Base-by-base conservation (phyloP, 2,888 invertebrate species). In the Lumbricus terrestris region DNA sequence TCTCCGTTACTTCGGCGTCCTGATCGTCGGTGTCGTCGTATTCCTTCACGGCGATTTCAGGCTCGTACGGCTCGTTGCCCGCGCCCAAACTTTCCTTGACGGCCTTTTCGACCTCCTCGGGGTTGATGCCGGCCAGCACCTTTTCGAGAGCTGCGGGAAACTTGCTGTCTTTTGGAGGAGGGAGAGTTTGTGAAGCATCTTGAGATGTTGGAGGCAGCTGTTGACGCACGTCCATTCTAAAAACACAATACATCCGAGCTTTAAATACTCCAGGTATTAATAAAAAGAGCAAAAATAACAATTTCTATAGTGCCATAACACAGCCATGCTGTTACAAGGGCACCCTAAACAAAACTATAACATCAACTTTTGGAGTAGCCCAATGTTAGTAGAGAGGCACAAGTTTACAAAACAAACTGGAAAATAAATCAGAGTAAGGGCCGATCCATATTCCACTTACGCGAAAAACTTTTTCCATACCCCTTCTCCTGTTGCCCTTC, bases 141-240 rank as follows among this genome's bases (percentile, higher is more conserved):
- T 98, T 97, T 95, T 98, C 98, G 88, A 98, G 95, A 20, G 97
- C 98, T 93, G 97, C 97, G 0, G 98, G 98, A 82, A 98, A 95
- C 90, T 93, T 94, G 35, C 95, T 92, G 88, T 95, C 95, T 82
- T 93, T 82, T 23, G 38, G 54, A 35, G 85, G 11, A 85, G 85
- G 5, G 34, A 3, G 34, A 8, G 16, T 13, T 23, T 69, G 69
- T 69, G 69, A 69, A 0, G 69, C 69, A 69, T 69, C 69, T 69
- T 69, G 69, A n/a, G 69, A 69, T n/a, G n/a, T 33, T 85, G 85
- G 35, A 85, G 34, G 34, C 85, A 5, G 85, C 37, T 16, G 34
- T 35, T 85, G 33, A 85, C 5, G 85, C 34, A 29, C 35, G 85
- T 85, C 85, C 85, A 85, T 85, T 35, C 85, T 85, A 37, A 85